Base-by-base conservation (phyloP, 2,113 vertebrate genomes). In the Nothocercus nigrocapillus region DNA sequence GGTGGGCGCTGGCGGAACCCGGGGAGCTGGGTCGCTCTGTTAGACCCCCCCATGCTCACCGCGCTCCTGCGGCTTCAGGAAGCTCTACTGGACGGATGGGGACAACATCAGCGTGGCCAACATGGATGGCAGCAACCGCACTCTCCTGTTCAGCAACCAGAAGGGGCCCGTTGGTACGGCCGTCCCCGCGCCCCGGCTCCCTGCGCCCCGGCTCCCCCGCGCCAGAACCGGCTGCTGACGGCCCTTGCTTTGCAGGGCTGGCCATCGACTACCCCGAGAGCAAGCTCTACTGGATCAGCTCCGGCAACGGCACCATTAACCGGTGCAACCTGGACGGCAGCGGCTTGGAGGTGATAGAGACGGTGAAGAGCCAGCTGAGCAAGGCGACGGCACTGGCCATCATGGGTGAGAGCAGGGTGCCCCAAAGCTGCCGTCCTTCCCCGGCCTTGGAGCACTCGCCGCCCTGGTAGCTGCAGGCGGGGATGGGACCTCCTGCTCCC, bases 251-350 rank as follows among this genome's bases (percentile, higher is more conserved):
- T 59, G 38, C 91, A 99, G 99, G 99, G 25, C 97, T 99, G 88
- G 99, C 99, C 14, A 99, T 99, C 9, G 99, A 99, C 96, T 99
- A 98, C 96, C 97, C 98, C 0, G 98, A 98, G 53, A 98, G 97
- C 96, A 99, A 98, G 59, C 97, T 99, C 18, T 99, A 99, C 97
- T 99, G 99, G 99, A 98, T 99, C 98, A 99, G 99, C 97, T 99
- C 99, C 17, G 98, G 98, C 67, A 99, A 99, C 2, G 96, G 98
- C 96, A 99, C 99, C 82, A 98, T 99, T 94, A 99, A 97, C 91
- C 98, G 98, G 66, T 99, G 99, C 92, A 98, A 98, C 94, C 93
- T 99, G 96, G 98, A 99, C 0, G 99, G 99, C 73, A 98, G 97
- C 3, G 97, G 95, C 25, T 96, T 98, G 56, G 99, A 99, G 96